These are phyloP conservation scores for Drosophila nikananu DNA, from an alignment of 1,140 invertebrate genomes.

Conservation along the genomic window DNA sequence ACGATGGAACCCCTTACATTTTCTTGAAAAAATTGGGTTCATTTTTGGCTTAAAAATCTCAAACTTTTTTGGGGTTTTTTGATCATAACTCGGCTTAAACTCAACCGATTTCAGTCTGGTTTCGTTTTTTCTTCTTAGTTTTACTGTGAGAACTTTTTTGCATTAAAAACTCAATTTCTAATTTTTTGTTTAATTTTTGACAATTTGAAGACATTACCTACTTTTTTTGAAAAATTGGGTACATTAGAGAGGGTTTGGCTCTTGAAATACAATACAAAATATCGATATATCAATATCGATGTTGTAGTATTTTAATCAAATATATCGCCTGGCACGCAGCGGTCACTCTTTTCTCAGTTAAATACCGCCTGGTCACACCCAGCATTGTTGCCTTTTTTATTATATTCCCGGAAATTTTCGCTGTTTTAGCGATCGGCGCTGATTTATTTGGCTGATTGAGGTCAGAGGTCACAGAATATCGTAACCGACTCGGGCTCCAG, in stretches of 20 bases:
- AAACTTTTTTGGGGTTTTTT: no score
- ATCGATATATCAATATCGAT: not conserved
- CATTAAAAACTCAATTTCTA: no score
- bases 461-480: conserved; percentile 16
- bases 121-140: no score
- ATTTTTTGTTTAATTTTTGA: no score
- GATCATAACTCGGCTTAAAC: no score
- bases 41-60: no score
- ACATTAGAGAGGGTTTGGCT: not conserved
- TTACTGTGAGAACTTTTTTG: no score
- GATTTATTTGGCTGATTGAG: conserved; percentile 3
- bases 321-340: not conserved
- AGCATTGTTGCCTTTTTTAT: conserved; percentile 46
- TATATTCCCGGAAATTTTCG: conserved; percentile 34
- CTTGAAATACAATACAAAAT: not conserved
- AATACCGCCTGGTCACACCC: conserved; percentile 15
- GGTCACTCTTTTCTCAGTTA: not conserved
- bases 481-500: not conserved
- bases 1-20: no score
- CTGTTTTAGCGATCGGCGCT: conserved; percentile 24
- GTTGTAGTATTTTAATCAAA: not conserved
- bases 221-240: no score
- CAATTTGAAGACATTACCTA: no score
- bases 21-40: no score
- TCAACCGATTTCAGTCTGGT: no score